A percentile compares a stretch with the other conserved stretches of the same genome.
Evolutionary conservation across 2,113 vertebrate species (phyloP).

Genomic region (Phalacrocorax pelagicus): DNA sequence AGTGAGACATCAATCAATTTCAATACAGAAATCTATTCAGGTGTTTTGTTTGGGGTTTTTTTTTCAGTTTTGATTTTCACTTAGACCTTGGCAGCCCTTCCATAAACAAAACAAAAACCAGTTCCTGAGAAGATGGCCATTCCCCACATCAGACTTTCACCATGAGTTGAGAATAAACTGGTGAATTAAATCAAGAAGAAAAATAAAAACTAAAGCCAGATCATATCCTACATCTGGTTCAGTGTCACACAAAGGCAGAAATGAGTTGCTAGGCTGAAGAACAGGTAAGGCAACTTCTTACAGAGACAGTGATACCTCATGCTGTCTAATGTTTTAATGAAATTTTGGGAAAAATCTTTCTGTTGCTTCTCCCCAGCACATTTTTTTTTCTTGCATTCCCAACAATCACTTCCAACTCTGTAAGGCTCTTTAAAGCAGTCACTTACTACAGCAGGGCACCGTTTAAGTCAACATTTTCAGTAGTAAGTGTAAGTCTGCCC

Average conservation of each 20-base stretch:
- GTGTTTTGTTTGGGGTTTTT: too few species aligned
- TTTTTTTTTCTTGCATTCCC: background rate
- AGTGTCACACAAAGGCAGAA: background rate
- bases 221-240: background rate
- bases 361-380: background rate
- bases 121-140: background rate
- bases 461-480: background rate
- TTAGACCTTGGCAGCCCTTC: background rate
- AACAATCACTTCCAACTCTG: background rate
- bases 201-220: background rate
- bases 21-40: background rate
- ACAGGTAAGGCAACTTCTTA: background rate
- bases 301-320: background rate
- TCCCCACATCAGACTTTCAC: background rate
- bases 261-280: background rate
- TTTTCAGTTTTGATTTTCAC: background rate
- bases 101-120: background rate
- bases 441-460: background rate
- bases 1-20: background rate
- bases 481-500: background rate
- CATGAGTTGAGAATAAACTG: background rate
- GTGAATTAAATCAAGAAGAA: background rate
- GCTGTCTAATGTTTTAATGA: background rate
- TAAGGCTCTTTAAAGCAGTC: background rate
- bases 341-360: background rate